phyloP scores from a whole-genome alignment of 2,113 vertebrate species.

The Gobiocypris rarus region DNA sequence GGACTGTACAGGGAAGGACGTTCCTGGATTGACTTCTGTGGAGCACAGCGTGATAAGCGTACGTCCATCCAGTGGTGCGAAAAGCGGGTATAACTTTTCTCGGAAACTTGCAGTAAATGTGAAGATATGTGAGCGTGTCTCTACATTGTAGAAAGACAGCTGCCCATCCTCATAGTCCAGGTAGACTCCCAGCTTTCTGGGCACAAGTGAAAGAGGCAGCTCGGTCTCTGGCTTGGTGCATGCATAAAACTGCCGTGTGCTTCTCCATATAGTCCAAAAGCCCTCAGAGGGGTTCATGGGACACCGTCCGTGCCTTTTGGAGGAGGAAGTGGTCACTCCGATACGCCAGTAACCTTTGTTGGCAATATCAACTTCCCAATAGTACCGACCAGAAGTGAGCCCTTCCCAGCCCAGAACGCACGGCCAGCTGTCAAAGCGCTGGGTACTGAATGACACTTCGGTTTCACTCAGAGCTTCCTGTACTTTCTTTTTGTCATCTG shows the following conservation, averaged over 20 bases:
- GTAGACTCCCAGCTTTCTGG: constrained; percentile 55
- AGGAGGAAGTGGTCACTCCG: constrained; percentile 56
- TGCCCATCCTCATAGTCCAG: constrained; percentile 63
- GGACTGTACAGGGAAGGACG: not conserved
- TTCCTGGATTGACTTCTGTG: not conserved
- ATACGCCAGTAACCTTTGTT: constrained; percentile 61
- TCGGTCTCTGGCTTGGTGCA: constrained; percentile 52
- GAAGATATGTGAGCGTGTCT: constrained; percentile 54
- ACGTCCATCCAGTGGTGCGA: constrained; percentile 61
- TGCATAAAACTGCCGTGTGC: constrained; percentile 60
- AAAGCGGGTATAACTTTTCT: constrained; percentile 60
- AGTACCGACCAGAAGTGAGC: constrained; percentile 55
- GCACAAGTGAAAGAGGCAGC: constrained; percentile 36
- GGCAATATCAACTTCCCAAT: constrained; percentile 64
- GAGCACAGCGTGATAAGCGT: constrained; percentile 56
- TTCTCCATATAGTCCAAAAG: constrained; percentile 61
- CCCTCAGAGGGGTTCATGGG: constrained; percentile 52
- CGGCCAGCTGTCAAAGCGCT: constrained; percentile 58
- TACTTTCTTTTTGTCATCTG: constrained; percentile 53
- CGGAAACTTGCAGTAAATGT: constrained; percentile 57
- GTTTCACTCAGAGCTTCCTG: constrained; percentile 39
- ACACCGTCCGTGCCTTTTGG: constrained; percentile 51
- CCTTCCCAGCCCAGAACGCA: constrained; percentile 59
- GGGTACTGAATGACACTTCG: constrained; percentile 38
- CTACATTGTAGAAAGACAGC: constrained; percentile 62